Conservation (phyloP, 1,140 invertebrate genomes). For the Polypedilum vanderplanki region DNA sequence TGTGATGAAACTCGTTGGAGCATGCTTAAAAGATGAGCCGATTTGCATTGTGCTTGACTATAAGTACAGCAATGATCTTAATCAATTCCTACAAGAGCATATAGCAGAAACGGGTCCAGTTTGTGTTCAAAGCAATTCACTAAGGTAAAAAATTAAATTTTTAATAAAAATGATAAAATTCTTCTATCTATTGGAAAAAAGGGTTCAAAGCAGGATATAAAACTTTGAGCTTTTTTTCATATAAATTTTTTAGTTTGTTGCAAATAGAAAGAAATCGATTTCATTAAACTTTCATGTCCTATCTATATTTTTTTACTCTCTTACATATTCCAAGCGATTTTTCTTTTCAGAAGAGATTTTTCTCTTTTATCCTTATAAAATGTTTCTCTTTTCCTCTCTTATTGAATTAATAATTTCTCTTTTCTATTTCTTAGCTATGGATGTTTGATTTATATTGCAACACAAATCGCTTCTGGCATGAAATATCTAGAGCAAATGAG, state of each 20-base stretch:
- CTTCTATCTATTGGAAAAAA: too few species aligned
- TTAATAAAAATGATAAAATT: too few species aligned
- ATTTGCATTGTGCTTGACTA: constrained; percentile 63
- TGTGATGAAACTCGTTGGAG: constrained; percentile 68
- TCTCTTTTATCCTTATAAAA: background rate
- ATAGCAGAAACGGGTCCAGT: constrained; percentile 55
- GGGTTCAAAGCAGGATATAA: background rate
- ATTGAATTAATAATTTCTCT: constrained; percentile 33
- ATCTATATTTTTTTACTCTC: background rate
- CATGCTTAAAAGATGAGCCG: constrained; percentile 66
- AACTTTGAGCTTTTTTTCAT: background rate
- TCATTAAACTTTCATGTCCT: constrained; percentile 25
- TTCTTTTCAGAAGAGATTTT: too few species aligned
- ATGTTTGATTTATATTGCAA: constrained; percentile 64
- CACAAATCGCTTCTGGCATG: constrained; percentile 78
- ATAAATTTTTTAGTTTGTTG: background rate
- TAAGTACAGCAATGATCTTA: constrained; percentile 52
- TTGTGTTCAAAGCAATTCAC: constrained; percentile 32
- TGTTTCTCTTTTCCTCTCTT: background rate
- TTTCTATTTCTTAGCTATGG: constrained; percentile 51
- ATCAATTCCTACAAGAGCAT: constrained; percentile 70
- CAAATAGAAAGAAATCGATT: constrained; percentile 25
- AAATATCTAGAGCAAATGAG: constrained; percentile 75
- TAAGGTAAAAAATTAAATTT: constrained; percentile 32
- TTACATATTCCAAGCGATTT: too few species aligned